These are phyloP conservation scores for Typhlichthys eigenmanni DNA, from an alignment of 2,797 vertebrate genomes.

Conservation along the genomic window DNA sequence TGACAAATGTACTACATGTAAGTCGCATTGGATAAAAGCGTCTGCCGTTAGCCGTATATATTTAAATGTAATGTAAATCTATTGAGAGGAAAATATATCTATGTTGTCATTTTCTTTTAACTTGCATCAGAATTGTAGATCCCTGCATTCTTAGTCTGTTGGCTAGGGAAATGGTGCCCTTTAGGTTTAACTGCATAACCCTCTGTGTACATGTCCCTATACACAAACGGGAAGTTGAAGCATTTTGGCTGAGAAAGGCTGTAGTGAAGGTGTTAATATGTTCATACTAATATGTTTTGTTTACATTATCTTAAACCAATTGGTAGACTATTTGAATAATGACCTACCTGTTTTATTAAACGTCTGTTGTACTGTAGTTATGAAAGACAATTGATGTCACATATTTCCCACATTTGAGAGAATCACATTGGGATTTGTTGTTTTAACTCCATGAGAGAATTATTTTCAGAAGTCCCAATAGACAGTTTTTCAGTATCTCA, in stretches of 20 bases:
- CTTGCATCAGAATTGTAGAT: conserved; percentile 53
- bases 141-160: conserved; percentile 40
- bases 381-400: conserved; percentile 1
- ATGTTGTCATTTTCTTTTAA: conserved; percentile 37
- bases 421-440: conserved; percentile 49
- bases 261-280: conserved; percentile 62
- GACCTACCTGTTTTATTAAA: neutral
- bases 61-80: too few species aligned
- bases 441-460: conserved; percentile 59
- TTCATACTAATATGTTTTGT: conserved; percentile 10
- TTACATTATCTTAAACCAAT: conserved; percentile 4
- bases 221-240: conserved; percentile 77
- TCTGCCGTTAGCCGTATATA: too few species aligned
- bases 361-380: too few species aligned
- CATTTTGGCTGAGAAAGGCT: conserved; percentile 68
- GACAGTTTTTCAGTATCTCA: conserved; percentile 40
- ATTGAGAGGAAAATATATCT: conserved; percentile 9
- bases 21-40: too few species aligned
- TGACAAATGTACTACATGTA: too few species aligned
- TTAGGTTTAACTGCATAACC: conserved; percentile 76
- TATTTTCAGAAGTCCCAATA: conserved; percentile 27
- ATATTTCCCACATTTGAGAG: conserved; percentile 47
- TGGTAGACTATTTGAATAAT: neutral
- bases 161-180: conserved; percentile 80
- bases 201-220: conserved; percentile 63